phyloP scores from a whole-genome alignment of 2,113 vertebrate species.

The Gallinago undulata region DNA sequence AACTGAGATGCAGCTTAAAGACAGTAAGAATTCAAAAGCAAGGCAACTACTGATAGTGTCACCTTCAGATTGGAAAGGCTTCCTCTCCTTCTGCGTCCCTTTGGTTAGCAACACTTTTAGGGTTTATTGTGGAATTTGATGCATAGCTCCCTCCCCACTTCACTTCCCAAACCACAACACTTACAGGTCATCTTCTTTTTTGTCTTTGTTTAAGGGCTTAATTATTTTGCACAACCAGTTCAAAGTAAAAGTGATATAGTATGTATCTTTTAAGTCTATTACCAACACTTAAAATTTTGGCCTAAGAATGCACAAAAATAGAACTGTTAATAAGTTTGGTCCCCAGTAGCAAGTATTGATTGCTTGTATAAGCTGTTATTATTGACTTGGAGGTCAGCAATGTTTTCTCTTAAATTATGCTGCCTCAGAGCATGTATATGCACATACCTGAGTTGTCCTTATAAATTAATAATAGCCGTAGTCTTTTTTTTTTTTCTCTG shows the following conservation, averaged over 20 bases:
- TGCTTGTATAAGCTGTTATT: neutral
- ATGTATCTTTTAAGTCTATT: neutral
- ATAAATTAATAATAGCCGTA: neutral
- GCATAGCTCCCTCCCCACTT: fast-evolving
- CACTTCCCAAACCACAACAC: neutral
- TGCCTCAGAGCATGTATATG: neutral
- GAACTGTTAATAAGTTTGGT: neutral
- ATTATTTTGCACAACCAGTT: neutral
- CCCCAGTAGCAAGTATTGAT: neutral
- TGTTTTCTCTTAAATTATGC: neutral
- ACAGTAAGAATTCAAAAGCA: neutral
- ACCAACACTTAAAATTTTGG: neutral
- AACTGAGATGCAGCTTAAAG: neutral
- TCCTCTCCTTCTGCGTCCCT: neutral
- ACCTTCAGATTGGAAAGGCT: neutral
- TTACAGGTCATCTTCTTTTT: neutral
- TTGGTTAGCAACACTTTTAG: neutral
- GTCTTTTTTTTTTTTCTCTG: neutral
- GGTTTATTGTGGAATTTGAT: neutral
- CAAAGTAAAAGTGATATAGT: fast-evolving
- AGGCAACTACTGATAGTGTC: neutral
- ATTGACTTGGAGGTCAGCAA: neutral
- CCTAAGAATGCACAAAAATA: neutral
- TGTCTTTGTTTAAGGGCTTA: neutral
- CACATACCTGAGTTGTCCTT: neutral